phyloP scores from a whole-genome alignment of 2,113 vertebrate species.

The Sphyrna mokarran region DNA sequence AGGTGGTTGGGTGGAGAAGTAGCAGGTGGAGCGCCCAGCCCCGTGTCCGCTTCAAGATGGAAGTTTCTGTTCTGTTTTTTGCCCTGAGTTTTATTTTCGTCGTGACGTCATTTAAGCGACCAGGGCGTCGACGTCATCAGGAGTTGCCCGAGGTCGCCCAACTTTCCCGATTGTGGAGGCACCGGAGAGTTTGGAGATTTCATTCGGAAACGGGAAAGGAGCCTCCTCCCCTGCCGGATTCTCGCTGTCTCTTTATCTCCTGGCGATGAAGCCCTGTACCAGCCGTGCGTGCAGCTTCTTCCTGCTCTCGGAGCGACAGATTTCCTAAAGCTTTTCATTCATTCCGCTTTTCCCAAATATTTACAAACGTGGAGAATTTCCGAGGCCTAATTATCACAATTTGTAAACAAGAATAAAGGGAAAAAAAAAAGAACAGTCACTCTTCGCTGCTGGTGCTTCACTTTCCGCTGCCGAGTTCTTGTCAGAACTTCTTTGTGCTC shows the following conservation, averaged over 20 bases:
- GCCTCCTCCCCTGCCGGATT: not conserved
- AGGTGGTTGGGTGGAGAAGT: not conserved
- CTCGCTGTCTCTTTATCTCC: not conserved
- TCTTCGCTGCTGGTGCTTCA: not conserved
- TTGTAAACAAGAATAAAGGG: not conserved
- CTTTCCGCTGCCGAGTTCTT: slow-evolving; percentile 8
- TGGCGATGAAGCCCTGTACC: not conserved
- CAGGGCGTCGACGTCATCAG: not conserved
- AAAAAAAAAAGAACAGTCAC: not conserved
- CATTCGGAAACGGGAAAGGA: not conserved
- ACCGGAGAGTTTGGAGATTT: slow-evolving; percentile 28
- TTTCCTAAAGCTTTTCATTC: slow-evolving; percentile 28
- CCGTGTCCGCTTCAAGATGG: not conserved
- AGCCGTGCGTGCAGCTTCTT: not conserved
- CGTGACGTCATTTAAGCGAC: not conserved
- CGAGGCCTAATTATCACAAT: slow-evolving; percentile 25
- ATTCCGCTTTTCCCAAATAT: slow-evolving; percentile 33
- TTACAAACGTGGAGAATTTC: slow-evolving; percentile 23
- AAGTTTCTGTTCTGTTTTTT: not conserved
- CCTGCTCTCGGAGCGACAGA: not conserved
- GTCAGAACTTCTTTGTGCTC: slow-evolving; percentile 14
- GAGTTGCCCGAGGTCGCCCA: not conserved
- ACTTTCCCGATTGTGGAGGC: slow-evolving; percentile 29
- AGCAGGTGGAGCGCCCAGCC: not conserved
- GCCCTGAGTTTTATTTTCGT: too few species aligned